These are phyloP conservation scores for Serranus cabrilla DNA, from an alignment of 2,797 vertebrate genomes.

Conservation along the genomic window DNA sequence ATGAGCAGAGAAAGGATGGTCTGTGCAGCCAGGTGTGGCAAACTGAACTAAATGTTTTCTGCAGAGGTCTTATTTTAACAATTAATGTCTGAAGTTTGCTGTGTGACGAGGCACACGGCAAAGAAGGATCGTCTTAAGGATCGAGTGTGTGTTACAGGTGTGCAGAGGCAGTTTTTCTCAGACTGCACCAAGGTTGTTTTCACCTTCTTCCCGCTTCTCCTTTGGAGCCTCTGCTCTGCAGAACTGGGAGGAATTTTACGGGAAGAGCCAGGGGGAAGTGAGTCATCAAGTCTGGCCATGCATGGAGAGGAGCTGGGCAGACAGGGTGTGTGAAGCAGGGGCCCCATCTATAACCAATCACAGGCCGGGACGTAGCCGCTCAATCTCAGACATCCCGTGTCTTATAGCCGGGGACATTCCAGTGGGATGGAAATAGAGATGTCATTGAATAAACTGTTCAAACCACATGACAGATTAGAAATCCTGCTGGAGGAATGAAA, in stretches of 20 bases:
- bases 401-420: constrained; percentile 35
- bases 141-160: constrained; percentile 38
- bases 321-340: constrained; percentile 49
- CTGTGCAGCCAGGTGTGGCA: constrained; percentile 2
- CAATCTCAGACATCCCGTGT: constrained; percentile 14
- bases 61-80: neutral
- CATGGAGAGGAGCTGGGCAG: constrained; percentile 57
- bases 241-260: constrained; percentile 62
- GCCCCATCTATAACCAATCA: constrained; percentile 59
- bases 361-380: constrained; percentile 15
- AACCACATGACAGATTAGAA: constrained; percentile 18
- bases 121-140: neutral
- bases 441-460: constrained; percentile 29
- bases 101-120: neutral
- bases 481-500: constrained; percentile 20
- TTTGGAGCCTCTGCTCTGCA: constrained; percentile 44
- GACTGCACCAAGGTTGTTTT: constrained; percentile 14
- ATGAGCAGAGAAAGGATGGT: neutral
- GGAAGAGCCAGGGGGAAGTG: constrained; percentile 70
- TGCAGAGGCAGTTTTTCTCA: constrained; percentile 22
- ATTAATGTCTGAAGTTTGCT: neutral
- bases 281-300: constrained; percentile 71
- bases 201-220: constrained; percentile 43
- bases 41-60: neutral
- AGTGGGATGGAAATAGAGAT: constrained; percentile 39